Evolutionary conservation across 64 coral and sea anemone genomes (phyloP).

Genomic region (Pocillopora damicornis): DNA sequence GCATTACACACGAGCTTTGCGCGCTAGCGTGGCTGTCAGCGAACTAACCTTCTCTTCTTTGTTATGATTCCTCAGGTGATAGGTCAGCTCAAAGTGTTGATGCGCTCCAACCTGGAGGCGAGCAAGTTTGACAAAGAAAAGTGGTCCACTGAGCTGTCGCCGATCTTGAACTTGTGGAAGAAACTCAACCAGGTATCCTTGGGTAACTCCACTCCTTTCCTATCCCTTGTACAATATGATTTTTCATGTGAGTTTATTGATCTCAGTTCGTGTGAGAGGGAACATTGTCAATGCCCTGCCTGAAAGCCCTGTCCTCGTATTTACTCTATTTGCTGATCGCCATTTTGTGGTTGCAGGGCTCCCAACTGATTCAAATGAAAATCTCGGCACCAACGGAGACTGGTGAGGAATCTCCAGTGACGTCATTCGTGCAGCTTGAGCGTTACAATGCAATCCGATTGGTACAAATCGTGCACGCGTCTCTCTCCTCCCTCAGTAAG

Average conservation of each 20-base stretch:
- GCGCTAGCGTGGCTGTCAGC: neutral
- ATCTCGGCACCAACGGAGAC: conserved; percentile 74
- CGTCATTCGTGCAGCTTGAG: conserved; percentile 92
- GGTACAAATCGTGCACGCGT: conserved; percentile 91
- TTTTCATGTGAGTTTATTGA: neutral
- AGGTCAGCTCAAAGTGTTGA: conserved; percentile 93
- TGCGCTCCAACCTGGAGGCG: conserved; percentile 89
- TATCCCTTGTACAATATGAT: neutral
- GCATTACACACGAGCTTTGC: no score
- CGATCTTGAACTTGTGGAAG: conserved; percentile 97
- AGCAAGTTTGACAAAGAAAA: conserved; percentile 97
- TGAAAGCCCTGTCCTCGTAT: no score
- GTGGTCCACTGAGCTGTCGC: conserved; percentile 90
- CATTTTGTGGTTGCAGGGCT: conserved; percentile 53
- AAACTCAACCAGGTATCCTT: conserved; percentile 87
- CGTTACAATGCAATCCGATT: conserved; percentile 87
- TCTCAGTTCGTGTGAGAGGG: no score
- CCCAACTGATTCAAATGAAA: conserved; percentile 97
- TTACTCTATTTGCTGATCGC: no score
- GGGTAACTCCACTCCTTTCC: neutral
- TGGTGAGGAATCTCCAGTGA: conserved; percentile 93
- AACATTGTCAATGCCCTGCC: no score
- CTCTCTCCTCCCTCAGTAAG: conserved; percentile 88
- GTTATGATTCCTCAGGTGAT: conserved; percentile 71
- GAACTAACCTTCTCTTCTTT: neutral